Conservation (phyloP, 2,113 vertebrate genomes). For the Mormyrus lacerda region DNA sequence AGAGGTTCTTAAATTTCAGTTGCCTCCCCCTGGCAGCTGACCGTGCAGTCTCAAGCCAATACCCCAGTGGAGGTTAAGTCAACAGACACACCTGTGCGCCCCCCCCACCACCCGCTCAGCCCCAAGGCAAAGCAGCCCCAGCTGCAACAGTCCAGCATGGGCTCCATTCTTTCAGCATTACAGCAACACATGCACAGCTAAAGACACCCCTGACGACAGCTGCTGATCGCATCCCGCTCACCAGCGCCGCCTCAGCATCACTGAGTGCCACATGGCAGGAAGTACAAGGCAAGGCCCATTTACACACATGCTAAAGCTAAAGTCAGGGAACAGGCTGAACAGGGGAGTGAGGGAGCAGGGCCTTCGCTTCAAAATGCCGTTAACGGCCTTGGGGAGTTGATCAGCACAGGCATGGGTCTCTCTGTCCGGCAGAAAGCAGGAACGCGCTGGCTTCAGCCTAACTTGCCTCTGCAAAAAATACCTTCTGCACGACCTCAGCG, state of each 20-base stretch:
- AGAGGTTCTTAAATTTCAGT: not conserved
- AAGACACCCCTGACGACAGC: not conserved
- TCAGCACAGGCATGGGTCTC: not conserved
- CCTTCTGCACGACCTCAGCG: not conserved
- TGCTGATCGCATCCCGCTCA: conserved; percentile 7
- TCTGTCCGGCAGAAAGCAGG: not conserved
- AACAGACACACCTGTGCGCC: not conserved
- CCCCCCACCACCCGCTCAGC: not conserved
- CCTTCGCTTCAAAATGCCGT: not conserved
- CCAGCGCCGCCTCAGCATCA: no score
- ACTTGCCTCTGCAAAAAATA: not conserved
- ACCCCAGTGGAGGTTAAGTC: not conserved
- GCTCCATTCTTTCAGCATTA: conserved; percentile 11
- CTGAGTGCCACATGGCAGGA: not conserved
- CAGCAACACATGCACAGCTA: not conserved
- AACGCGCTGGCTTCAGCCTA: not conserved
- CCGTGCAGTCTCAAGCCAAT: not conserved
- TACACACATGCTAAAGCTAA: not conserved
- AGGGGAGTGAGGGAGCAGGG: not conserved
- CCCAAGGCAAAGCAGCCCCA: not conserved
- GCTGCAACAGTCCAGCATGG: not conserved
- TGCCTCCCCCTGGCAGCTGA: not conserved
- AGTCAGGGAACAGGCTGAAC: not conserved
- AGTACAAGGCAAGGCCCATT: not conserved
- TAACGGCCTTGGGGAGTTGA: not conserved